Evolutionary conservation across 2,888 invertebrate species (phyloP), one percentile per base, ranked within the genome.

Genomic region (Malacosoma neustria): DNA sequence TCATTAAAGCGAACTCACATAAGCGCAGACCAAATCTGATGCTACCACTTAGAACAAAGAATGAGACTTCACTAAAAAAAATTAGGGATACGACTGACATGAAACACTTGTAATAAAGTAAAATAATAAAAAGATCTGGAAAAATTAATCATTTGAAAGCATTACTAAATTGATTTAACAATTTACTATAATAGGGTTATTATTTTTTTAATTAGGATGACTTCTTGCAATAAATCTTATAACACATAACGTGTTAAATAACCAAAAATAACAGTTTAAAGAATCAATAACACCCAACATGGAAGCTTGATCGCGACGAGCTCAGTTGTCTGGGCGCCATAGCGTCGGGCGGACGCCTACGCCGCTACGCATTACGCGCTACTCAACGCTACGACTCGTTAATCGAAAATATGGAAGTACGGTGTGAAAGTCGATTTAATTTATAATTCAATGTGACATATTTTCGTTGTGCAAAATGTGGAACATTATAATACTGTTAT

Each of bases 211-310:
- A n/a, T n/a, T n/a, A n/a, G n/a, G n/a, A n/a, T n/a, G n/a, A n/a
- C n/a, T 40, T 39, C 33, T 38, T 38, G 31, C 22, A 22, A 7
- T 22, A 22, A 22, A 41, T 51, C 57, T 7, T 22, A 22, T 22
- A 22, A 22, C 22, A 22, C 22, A 52, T 50, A 57, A 62, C 61
- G 57, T 67, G 63, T 73, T 66, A 79, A 80, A 79, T 77, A 61
- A 61, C 76, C 75, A 75, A 82, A 82, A 84, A 84, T 81, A 80
- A 76, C 77, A 79, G 74, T 84, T 74, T 76, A 80, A 79, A 80
- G 80, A 85, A 84, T 84, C 84, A 81, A 84, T 84, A 84, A 73
- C 62, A 74, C 30, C 51, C 57, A 59, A 63, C 54, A 57, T 49
- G 48, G 55, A 64, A 61, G 61, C 66, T 62, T 65, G 64, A 61